These are phyloP conservation scores for Eurypyga helias DNA, from an alignment of 2,113 vertebrate genomes.

Conservation along the genomic window DNA sequence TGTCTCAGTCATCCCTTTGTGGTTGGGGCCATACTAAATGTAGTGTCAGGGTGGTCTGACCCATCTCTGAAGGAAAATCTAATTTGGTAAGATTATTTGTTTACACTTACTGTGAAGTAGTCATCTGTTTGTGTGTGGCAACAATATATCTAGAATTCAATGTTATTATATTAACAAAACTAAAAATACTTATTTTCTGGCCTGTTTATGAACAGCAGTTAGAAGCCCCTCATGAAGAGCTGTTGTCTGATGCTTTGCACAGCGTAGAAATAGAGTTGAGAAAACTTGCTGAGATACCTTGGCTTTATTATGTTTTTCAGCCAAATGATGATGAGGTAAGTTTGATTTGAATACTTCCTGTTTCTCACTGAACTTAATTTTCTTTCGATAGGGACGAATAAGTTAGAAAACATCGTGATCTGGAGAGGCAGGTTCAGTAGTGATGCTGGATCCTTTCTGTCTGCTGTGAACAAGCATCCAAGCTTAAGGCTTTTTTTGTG, in stretches of 20 bases:
- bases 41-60: not conserved
- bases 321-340: conserved; percentile 94
- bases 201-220: conserved; percentile 81
- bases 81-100: not conserved
- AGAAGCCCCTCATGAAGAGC: conserved; percentile 92
- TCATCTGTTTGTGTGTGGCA: not conserved
- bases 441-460: not conserved
- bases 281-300: conserved; percentile 91
- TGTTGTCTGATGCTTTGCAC: conserved; percentile 88
- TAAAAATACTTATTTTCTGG: not conserved
- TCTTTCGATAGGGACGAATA: not conserved
- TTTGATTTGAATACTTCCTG: not conserved
- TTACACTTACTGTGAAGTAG: not conserved
- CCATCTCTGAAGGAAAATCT: not conserved
- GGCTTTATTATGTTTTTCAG: conserved; percentile 94
- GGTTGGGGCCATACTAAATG: not conserved
- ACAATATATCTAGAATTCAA: not conserved
- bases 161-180: not conserved
- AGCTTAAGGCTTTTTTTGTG: not conserved
- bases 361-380: not conserved
- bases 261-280: conserved; percentile 87
- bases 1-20: not conserved
- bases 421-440: not conserved
- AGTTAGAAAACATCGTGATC: not conserved
- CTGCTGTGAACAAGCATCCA: not conserved